phyloP scores from a whole-genome alignment of 2,113 vertebrate genomes.

The Pituophis catenifer region DNA sequence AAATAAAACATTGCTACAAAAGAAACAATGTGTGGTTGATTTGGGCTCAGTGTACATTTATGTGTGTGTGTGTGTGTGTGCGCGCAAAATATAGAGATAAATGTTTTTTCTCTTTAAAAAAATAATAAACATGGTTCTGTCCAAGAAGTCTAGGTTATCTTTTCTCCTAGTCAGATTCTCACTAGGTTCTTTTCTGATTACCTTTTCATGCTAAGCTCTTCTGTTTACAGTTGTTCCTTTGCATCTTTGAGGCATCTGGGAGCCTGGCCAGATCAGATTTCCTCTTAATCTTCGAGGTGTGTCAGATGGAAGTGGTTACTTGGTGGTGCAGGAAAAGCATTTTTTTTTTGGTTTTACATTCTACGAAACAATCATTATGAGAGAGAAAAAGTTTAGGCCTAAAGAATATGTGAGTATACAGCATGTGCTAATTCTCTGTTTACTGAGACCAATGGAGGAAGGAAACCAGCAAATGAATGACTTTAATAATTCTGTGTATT shows the following conservation, averaged over 20 bases:
- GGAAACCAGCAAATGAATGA: background rate
- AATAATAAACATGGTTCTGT: background rate
- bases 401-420: background rate
- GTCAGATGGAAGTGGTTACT: background rate
- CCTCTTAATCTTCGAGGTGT: background rate
- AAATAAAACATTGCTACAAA: background rate
- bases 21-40: background rate
- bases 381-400: background rate
- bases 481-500: background rate
- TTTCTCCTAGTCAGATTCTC: background rate
- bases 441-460: background rate
- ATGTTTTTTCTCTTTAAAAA: background rate
- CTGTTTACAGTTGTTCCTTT: background rate
- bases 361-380: background rate
- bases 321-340: background rate
- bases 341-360: background rate
- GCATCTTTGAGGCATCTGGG: background rate
- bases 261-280: background rate
- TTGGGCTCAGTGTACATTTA: background rate
- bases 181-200: background rate
- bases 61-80: background rate
- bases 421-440: background rate
- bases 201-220: background rate
- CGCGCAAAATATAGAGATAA: background rate
- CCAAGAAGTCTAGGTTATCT: background rate